Evolutionary conservation across 2,113 vertebrate genomes (phyloP), one percentile per base, ranked within the genome.

Genomic region (Azemiops feae): DNA sequence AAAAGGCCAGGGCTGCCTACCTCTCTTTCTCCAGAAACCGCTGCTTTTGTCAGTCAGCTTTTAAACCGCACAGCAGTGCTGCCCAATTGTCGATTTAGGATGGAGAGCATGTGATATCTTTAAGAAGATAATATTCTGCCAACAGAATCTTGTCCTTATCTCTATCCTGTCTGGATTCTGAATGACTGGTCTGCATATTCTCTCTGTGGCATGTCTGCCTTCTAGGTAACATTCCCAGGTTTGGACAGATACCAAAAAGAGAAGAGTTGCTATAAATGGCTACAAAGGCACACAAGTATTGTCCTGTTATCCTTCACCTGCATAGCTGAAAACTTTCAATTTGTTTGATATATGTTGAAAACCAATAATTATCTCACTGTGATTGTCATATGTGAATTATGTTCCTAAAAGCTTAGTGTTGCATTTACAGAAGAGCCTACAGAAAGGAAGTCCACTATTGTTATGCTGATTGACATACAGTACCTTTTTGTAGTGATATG

Each of bases 101-200:
- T 93, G 91, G 57, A 95, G 96, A 90, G 1, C 93, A 93, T 92
- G 39, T 95, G 94, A 53, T 81, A 1, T 95, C 94, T 96, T 88
- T 43, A n/a, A 39, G 91, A 55, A 95, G 95, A 97, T 97, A 96
- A 95, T 91, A 91, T 95, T 89, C 93, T 95, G 93, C 95, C 91
- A 53, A 92, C 93, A 91, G 94, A 50, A 55, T 34, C 94, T 94
- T 64, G 1, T 4, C 14, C 91, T 97, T 96, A 96, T 96, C 95
- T 95, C 85, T 94, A 22, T 57, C 86, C 93, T 30, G 1, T 96
- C 95, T 94, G 88, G 50, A 91, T 93, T 96, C 95, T 94, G 89
- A 50, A 92, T 45, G 90, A 89, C 91, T 95, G 60, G 90, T 92
- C 95, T 97, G 94, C 88, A 81, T 93, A 91, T 94, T 93, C 90